phyloP scores from a whole-genome alignment of 2,888 invertebrate genomes.

The Eugnorisma glareosa region DNA sequence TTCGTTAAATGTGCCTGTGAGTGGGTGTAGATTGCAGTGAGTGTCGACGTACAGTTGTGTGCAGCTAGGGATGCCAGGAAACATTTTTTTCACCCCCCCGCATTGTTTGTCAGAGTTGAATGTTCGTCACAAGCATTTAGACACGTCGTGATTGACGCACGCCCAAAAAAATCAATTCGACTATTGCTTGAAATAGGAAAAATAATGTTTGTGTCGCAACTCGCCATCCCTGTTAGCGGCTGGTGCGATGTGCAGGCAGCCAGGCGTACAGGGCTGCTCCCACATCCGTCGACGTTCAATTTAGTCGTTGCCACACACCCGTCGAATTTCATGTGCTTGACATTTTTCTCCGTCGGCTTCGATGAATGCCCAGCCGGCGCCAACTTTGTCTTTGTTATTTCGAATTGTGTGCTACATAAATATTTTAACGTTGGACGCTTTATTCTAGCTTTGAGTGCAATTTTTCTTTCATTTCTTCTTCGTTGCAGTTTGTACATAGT shows the following conservation, averaged over 20 bases:
- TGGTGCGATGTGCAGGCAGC: conserved; percentile 60
- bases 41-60: conserved; percentile 19
- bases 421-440: conserved; percentile 50
- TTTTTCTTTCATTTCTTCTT: conserved; percentile 46
- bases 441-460: conserved; percentile 37
- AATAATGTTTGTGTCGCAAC: conserved; percentile 20
- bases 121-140: not conserved
- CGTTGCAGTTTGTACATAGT: conserved; percentile 32
- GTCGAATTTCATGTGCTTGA: conserved; percentile 62
- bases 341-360: conserved; percentile 67
- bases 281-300: conserved; percentile 73
- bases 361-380: conserved; percentile 57
- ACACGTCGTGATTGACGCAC: conserved; percentile 21
- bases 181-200: conserved; percentile 30
- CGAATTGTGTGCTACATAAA: conserved; percentile 55
- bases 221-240: conserved; percentile 59
- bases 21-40: conserved; percentile 50
- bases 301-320: conserved; percentile 68
- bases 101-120: conserved; percentile 7
- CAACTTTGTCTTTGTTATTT: conserved; percentile 64
- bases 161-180: conserved; percentile 38
- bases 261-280: conserved; percentile 66
- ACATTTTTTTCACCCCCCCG: not conserved
- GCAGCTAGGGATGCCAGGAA: conserved; percentile 32
- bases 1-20: conserved; percentile 56